A percentile compares a stretch with the other conserved stretches of the same genome.
Evolutionary conservation across 2,888 invertebrate genomes (phyloP).

Genomic region (Melipona bicolor): DNA sequence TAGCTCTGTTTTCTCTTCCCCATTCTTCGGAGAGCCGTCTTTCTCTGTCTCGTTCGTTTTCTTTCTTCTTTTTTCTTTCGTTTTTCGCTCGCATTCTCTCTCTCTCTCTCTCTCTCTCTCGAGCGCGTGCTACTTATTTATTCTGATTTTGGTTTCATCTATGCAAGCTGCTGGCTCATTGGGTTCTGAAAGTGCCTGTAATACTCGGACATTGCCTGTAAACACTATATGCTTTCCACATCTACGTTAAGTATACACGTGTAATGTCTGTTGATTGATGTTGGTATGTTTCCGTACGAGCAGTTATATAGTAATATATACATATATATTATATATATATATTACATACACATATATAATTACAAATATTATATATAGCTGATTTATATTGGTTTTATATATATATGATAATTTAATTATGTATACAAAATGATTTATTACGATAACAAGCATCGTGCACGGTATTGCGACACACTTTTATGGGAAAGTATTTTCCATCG

Average conservation of each 20-base stretch:
- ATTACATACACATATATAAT: slow-evolving; percentile 21
- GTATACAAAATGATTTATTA: background rate
- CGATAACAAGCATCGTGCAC: slow-evolving; percentile 52
- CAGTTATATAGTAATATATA: slow-evolving; percentile 33
- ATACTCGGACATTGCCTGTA: slow-evolving; percentile 75
- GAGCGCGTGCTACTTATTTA: slow-evolving; percentile 38
- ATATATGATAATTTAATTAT: background rate
- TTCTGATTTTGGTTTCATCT: slow-evolving; percentile 65
- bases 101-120: slow-evolving; percentile 6
- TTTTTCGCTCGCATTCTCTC: slow-evolving; percentile 16
- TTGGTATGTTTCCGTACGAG: slow-evolving; percentile 71
- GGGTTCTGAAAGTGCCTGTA: slow-evolving; percentile 68
- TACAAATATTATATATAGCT: slow-evolving; percentile 29
- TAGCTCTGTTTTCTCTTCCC: slow-evolving; percentile 18
- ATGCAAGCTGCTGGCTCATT: slow-evolving; percentile 74
- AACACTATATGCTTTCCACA: slow-evolving; percentile 72
- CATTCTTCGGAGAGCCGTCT: background rate
- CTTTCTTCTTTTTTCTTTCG: background rate
- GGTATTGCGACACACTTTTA: slow-evolving; percentile 57
- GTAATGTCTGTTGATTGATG: slow-evolving; percentile 74
- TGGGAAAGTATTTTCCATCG: slow-evolving; percentile 28
- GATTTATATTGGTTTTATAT: slow-evolving; percentile 6
- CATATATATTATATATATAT: slow-evolving; percentile 18
- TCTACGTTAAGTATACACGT: slow-evolving; percentile 74
- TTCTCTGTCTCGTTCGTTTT: background rate